Percentiles rank a stretch among this genome's conserved stretches.
Conservation (phyloP, 2,113 vertebrate genomes). For the Bos indicus region DNA sequence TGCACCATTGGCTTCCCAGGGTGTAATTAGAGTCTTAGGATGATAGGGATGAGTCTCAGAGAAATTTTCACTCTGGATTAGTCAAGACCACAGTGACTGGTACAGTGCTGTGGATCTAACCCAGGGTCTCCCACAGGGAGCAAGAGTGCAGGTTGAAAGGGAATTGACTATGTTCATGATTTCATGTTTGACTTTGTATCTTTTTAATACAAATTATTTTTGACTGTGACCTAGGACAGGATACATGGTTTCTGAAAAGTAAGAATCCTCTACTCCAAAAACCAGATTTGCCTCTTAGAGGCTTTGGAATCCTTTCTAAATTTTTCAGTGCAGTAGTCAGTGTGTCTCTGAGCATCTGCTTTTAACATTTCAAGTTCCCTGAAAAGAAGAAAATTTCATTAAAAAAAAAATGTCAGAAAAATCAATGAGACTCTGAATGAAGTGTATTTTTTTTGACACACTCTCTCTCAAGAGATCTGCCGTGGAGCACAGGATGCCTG, state of each 20-base stretch:
- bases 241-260: not conserved
- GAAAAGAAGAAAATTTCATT: not conserved
- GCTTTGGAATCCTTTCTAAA: not conserved
- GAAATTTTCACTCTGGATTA: not conserved
- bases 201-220: conserved; percentile 37
- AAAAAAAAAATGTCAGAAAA: conserved; percentile 13
- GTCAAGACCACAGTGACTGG: not conserved
- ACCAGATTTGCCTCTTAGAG: not conserved
- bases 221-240: not conserved
- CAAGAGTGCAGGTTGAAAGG: not conserved
- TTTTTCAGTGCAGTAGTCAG: not conserved
- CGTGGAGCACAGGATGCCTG: not conserved
- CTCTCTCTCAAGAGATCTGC: not conserved
- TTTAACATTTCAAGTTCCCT: conserved; percentile 21
- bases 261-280: not conserved
- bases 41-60: not conserved
- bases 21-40: not conserved
- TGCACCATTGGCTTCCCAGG: not conserved
- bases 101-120: not conserved
- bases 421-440: not conserved
- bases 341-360: not conserved
- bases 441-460: not conserved
- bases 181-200: not conserved
- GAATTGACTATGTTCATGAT: not conserved
- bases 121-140: not conserved